These are phyloP conservation scores for Sphaeramia orbicularis DNA, from an alignment of 2,797 vertebrate genomes.

Conservation along the genomic window DNA sequence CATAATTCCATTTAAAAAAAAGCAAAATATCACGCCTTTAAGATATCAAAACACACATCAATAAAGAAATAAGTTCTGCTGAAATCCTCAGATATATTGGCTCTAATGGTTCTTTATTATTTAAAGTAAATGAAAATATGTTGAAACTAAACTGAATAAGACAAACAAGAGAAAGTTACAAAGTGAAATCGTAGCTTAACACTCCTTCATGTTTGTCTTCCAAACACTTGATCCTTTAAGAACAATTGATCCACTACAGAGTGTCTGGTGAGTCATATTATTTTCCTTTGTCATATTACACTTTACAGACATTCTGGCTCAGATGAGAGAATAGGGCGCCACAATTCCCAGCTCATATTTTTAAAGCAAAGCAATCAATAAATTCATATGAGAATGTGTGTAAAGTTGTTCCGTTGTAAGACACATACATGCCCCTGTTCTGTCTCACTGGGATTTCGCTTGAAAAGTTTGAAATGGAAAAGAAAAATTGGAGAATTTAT, in stretches of 20 bases:
- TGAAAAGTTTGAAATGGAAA: conserved; percentile 51
- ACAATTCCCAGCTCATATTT: conserved; percentile 72
- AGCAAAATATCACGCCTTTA: too few species aligned
- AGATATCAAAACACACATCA: too few species aligned
- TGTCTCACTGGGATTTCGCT: conserved; percentile 20
- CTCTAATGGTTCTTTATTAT: too few species aligned
- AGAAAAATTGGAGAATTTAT: conserved; percentile 60
- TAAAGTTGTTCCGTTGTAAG: conserved; percentile 33
- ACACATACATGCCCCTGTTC: conserved; percentile 24
- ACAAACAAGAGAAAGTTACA: too few species aligned
- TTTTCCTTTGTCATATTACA: conserved; percentile 61
- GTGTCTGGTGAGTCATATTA: conserved; percentile 37
- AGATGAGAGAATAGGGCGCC: conserved; percentile 46
- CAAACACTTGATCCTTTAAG: conserved; percentile 61
- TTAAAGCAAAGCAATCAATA: conserved; percentile 67
- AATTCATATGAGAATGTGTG: conserved; percentile 53
- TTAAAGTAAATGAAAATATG: too few species aligned
- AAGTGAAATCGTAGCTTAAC: conserved; percentile 24
- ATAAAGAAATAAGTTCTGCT: too few species aligned
- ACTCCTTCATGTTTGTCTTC: conserved; percentile 36
- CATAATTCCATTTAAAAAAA: too few species aligned
- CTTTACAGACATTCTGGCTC: conserved; percentile 29
- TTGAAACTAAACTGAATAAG: too few species aligned
- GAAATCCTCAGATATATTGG: too few species aligned
- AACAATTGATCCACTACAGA: conserved; percentile 55